These are phyloP conservation scores for Zoanthus gigantus DNA, from an alignment of 92 coral and sea anemone species.

Conservation along the genomic window DNA sequence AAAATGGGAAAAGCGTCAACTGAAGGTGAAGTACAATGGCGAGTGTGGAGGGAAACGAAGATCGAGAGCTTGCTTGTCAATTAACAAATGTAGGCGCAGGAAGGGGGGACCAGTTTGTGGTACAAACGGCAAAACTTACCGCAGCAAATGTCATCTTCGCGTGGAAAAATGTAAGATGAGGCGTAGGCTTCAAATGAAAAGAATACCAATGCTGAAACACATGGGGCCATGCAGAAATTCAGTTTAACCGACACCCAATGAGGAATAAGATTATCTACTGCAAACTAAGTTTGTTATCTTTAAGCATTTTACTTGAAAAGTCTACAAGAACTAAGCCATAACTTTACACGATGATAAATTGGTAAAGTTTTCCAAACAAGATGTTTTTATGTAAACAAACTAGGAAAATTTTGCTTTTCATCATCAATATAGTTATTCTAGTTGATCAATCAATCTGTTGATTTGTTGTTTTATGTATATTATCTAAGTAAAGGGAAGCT, in stretches of 20 bases:
- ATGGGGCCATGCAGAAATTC: conserved; percentile 51
- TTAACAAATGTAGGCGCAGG: conserved; percentile 70
- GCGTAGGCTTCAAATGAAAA: conserved; percentile 53
- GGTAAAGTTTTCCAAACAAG: too few relatives aligned
- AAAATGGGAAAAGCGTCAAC: conserved; percentile 63
- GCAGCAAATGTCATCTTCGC: conserved; percentile 83
- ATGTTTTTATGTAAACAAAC: too few relatives aligned
- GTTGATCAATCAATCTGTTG: too few relatives aligned
- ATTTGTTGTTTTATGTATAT: too few relatives aligned
- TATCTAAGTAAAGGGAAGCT: too few relatives aligned
- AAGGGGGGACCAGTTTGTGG: conserved; percentile 82
- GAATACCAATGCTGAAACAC: conserved; percentile 54
- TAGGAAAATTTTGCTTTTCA: too few relatives aligned
- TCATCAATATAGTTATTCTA: too few relatives aligned
- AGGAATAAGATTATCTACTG: too few relatives aligned
- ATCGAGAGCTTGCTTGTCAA: conserved; percentile 75
- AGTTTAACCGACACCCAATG: neutral
- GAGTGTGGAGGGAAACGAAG: conserved; percentile 60
- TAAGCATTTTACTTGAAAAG: too few relatives aligned
- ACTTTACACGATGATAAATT: too few relatives aligned
- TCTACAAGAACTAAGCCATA: too few relatives aligned
- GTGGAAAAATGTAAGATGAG: conserved; percentile 77
- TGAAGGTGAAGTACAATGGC: conserved; percentile 68
- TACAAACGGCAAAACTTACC: conserved; percentile 90
- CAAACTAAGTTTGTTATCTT: too few relatives aligned